Evolutionary conservation across 2,797 vertebrate species (phyloP).

Genomic region (Spinus pinus): DNA sequence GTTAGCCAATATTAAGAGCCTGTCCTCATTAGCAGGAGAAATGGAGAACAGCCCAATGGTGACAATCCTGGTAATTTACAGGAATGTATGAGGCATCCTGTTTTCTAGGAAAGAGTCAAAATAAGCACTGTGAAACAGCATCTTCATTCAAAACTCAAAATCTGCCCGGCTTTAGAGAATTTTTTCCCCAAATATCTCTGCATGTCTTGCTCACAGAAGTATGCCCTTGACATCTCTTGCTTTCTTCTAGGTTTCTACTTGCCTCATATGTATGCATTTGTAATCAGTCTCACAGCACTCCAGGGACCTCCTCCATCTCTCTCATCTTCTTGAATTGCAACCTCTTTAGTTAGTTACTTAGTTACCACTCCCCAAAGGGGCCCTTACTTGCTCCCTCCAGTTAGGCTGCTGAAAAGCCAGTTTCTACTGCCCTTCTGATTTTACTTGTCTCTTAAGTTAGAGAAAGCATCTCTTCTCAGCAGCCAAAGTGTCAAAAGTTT

Average conservation of each 20-base stretch:
- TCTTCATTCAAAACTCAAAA: background rate
- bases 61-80: background rate
- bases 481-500: background rate
- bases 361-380: conserved; percentile 53
- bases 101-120: background rate
- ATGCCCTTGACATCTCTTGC: background rate
- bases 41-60: background rate
- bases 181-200: background rate
- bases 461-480: background rate
- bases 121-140: background rate
- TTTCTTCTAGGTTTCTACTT: background rate
- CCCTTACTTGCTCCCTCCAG: conserved; percentile 5
- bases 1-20: background rate
- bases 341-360: conserved; percentile 65
- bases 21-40: background rate
- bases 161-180: background rate
- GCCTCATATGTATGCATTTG: background rate
- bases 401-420: background rate
- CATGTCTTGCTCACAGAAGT: background rate
- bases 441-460: background rate
- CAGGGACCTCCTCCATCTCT: conserved; percentile 5
- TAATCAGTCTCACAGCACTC: conserved; percentile 34
- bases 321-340: conserved; percentile 56
- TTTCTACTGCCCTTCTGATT: background rate
- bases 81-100: background rate